Percentiles rank a stretch among this genome's conserved stretches.
phyloP scores from a whole-genome alignment of 2,113 vertebrate genomes.

The Conger conger region DNA sequence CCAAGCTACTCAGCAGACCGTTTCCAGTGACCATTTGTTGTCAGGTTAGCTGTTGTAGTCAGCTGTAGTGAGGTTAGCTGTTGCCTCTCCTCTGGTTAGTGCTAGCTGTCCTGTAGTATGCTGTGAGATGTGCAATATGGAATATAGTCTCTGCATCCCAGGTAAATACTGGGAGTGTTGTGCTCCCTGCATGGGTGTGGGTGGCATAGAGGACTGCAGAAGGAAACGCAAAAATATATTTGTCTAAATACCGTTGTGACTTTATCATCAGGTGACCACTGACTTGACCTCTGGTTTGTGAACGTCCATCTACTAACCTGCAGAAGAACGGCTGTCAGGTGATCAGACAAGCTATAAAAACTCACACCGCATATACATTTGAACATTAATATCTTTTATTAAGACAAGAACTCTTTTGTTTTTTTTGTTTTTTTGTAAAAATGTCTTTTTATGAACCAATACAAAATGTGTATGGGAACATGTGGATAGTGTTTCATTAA shows the following conservation, averaged over 20 bases:
- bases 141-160: background rate
- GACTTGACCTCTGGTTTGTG: background rate
- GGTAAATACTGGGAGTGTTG: background rate
- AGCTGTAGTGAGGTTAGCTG: too few species aligned
- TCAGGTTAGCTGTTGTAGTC: too few species aligned
- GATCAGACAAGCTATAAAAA: background rate
- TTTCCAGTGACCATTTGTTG: too few species aligned
- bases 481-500: constrained; percentile 67
- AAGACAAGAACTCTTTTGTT: constrained; percentile 78
- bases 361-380: constrained; percentile 39
- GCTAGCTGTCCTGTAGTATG: background rate
- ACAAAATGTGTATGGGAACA: constrained; percentile 76
- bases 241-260: background rate
- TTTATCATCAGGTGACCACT: background rate
- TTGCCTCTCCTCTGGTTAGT: background rate
- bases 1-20: too few species aligned
- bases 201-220: background rate
- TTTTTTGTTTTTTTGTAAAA: constrained; percentile 70
- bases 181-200: too few species aligned
- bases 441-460: constrained; percentile 74
- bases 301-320: background rate
- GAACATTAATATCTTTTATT: constrained; percentile 80
- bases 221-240: background rate
- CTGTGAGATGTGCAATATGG: background rate
- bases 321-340: background rate